Evolutionary conservation across 2,888 invertebrate genomes (phyloP), one percentile per base, ranked within the genome.

Genomic region (Pomacea canaliculata): DNA sequence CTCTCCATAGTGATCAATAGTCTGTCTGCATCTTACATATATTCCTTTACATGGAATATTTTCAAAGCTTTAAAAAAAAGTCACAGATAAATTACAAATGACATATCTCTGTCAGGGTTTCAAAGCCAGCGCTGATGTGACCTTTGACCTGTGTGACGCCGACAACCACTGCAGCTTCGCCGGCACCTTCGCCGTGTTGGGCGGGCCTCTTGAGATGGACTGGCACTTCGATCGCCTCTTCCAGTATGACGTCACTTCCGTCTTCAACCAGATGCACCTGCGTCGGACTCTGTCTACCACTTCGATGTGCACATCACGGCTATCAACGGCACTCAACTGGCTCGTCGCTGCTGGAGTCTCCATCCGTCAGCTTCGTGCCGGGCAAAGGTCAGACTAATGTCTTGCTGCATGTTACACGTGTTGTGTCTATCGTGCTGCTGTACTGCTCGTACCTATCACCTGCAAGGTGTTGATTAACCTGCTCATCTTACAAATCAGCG

Each of bases 211-310:
- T 10, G 82, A 82, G 69, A 81, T 81, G 81, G 74, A 78, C 4
- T 82, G 82, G 82, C 73, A 78, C 49, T 82, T 79, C 63, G 81
- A 81, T 68, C 72, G 82, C 16, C 77, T 82, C 46, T 82, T 78
- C 77, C 77, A 80, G 67, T 82, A 82, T 63, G 82, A 82, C 74
- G 78, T 82, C 60, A 81, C 81, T 48, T 77, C 76, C 51, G 81
- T 79, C 16, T 76, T 82, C 71, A 49, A 63, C n/a, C 74, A 78
- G 51, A 78, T 80, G 56, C 63, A 71, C 46, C 78, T 81, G 16
- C 56, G 77, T 18, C 78, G 9, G 78, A 80, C 68, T 76, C 77
- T 0, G 73, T 71, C 23, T 81, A 80, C 71, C 70, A 71, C 70
- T 65, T 82, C 63, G 70, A 73, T 13, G 63, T 76, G 1, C 67